A percentile compares a stretch with the other conserved stretches of the same genome.
phyloP scores from a whole-genome alignment of 2,113 vertebrate genomes.

The Ivindomyrus marchei region DNA sequence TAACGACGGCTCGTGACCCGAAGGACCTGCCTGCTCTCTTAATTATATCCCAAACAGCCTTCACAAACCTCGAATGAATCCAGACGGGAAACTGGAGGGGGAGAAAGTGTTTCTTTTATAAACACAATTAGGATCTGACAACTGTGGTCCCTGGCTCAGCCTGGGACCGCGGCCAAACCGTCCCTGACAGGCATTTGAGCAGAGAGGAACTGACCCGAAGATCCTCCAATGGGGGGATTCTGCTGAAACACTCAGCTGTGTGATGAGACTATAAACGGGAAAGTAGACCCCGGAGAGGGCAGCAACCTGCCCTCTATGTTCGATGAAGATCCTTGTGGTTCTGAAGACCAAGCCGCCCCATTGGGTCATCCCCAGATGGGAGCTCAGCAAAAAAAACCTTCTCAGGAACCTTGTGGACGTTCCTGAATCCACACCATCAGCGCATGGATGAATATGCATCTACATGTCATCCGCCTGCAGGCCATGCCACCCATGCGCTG shows the following conservation, averaged over 20 bases:
- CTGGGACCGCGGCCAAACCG: neutral
- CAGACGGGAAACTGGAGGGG: neutral
- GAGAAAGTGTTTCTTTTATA: constrained; percentile 4
- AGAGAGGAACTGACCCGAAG: neutral
- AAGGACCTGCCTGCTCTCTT: neutral
- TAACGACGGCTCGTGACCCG: neutral
- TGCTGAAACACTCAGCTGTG: neutral
- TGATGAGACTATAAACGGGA: neutral
- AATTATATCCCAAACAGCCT: constrained; percentile 9
- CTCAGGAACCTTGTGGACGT: neutral
- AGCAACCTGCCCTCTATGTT: neutral
- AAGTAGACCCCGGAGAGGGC: neutral
- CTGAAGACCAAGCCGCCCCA: neutral
- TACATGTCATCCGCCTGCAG: neutral
- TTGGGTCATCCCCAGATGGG: neutral
- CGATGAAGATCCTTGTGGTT: neutral
- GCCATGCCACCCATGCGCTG: neutral
- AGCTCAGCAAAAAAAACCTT: neutral
- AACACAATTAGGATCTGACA: constrained; percentile 16
- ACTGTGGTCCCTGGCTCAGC: neutral
- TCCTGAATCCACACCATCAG: neutral
- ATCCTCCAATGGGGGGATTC: neutral
- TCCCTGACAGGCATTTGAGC: neutral
- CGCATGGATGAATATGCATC: neutral
- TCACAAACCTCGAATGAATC: neutral